A percentile compares a stretch with the other conserved stretches of the same genome.
These are phyloP conservation scores for Saccopteryx bilineata DNA, from an alignment of 2,113 vertebrate genomes.

Conservation along the genomic window DNA sequence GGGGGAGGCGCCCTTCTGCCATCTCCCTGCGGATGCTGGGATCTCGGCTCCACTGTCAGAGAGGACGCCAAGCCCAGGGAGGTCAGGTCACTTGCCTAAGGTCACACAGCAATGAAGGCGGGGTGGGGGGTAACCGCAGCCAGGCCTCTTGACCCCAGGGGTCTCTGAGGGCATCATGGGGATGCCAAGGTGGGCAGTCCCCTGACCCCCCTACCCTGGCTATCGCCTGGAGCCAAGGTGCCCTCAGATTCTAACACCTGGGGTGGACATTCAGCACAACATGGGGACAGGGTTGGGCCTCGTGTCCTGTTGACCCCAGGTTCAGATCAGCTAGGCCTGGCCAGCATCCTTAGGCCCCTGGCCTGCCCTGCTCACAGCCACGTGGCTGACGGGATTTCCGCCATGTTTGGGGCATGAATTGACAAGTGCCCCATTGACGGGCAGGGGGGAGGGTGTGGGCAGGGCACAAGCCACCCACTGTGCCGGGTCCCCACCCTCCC, in stretches of 20 bases:
- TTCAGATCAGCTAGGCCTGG: not conserved
- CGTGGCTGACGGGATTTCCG: slow-evolving; percentile 88
- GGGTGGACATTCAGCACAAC: not conserved
- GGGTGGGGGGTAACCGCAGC: not conserved
- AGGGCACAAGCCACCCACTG: slow-evolving; percentile 87
- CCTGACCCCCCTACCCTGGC: not conserved
- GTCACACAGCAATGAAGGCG: not conserved
- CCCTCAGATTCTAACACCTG: not conserved
- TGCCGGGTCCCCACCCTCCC: slow-evolving; percentile 87
- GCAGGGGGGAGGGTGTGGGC: slow-evolving; percentile 80
- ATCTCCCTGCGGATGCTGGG: not conserved
- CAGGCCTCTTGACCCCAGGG: not conserved
- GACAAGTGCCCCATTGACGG: slow-evolving; percentile 91
- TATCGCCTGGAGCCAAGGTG: not conserved
- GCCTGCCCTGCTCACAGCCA: slow-evolving; percentile 85
- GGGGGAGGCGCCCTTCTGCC: not conserved
- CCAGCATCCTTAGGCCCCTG: slow-evolving; percentile 6
- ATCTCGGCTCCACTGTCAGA: not conserved
- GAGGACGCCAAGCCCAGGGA: not conserved
- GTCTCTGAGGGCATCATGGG: fast-evolving
- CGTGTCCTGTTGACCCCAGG: not conserved
- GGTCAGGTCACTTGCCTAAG: not conserved
- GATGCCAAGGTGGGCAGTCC: not conserved
- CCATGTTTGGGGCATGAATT: slow-evolving; percentile 90
- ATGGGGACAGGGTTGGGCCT: not conserved